phyloP scores from a whole-genome alignment of 2,888 invertebrate species.

The Hydropsyche betteni region DNA sequence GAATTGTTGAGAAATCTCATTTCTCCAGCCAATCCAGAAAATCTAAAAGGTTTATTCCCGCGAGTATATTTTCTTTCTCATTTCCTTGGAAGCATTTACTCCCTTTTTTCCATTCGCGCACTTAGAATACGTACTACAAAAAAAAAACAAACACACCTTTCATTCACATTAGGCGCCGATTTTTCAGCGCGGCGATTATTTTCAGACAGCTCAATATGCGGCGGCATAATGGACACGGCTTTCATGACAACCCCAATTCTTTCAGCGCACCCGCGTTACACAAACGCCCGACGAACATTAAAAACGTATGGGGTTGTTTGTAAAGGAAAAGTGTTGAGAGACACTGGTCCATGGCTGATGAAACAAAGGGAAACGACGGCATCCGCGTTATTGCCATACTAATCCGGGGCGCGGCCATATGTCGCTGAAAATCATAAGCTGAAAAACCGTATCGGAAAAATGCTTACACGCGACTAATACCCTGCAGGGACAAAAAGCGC shows the following conservation, averaged over 20 bases:
- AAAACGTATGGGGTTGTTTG: too few species aligned
- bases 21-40: constrained; percentile 30
- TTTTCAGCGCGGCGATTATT: too few species aligned
- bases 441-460: constrained; percentile 30
- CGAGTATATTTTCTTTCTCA: constrained; percentile 27
- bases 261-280: too few species aligned
- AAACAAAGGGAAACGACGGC: constrained; percentile 29
- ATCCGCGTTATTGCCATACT: constrained; percentile 30
- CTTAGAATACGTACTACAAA: too few species aligned
- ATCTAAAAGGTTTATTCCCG: constrained; percentile 33
- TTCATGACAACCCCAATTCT: too few species aligned
- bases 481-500: background rate
- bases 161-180: too few species aligned
- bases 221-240: too few species aligned
- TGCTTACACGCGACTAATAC: constrained; percentile 25
- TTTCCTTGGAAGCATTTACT: constrained; percentile 15
- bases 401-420: constrained; percentile 20
- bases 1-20: constrained; percentile 31
- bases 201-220: too few species aligned
- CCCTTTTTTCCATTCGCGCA: constrained; percentile 7
- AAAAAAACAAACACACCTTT: too few species aligned
- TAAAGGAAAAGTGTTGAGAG: too few species aligned
- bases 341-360: constrained; percentile 1
- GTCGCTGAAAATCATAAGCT: constrained; percentile 31
- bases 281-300: too few species aligned